Evolutionary conservation across 2,113 vertebrate species (phyloP).

Genomic region (Prionailurus bengalensis): DNA sequence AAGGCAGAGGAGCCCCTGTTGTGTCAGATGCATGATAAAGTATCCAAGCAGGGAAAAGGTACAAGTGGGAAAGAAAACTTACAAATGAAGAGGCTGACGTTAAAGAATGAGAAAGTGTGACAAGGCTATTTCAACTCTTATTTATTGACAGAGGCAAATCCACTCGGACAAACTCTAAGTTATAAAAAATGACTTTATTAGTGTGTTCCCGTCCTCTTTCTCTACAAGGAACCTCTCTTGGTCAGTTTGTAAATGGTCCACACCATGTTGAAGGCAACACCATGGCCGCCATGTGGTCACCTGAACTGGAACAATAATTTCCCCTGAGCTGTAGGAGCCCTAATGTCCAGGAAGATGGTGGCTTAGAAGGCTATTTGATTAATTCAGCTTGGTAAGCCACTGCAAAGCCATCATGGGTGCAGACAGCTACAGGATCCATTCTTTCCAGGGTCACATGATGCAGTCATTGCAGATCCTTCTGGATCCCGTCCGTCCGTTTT

Average conservation of each 20-base stretch:
- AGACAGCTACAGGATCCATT: neutral
- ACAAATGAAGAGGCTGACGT: neutral
- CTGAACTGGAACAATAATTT: neutral
- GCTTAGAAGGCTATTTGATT: neutral
- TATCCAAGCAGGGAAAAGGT: neutral
- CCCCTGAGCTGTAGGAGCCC: neutral
- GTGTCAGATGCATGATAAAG: neutral
- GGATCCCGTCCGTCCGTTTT: neutral
- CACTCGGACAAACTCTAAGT: neutral
- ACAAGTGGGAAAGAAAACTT: neutral
- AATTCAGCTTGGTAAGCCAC: neutral
- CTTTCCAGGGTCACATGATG: neutral
- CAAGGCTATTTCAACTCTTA: neutral
- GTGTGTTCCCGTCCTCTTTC: neutral
- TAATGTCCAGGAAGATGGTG: neutral
- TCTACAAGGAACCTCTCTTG: neutral
- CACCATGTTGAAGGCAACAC: neutral
- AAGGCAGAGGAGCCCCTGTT: neutral
- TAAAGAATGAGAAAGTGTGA: neutral
- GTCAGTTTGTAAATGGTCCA: neutral
- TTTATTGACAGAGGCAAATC: neutral
- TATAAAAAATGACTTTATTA: neutral
- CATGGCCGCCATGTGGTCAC: neutral
- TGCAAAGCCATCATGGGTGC: neutral
- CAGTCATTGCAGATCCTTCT: neutral